Base-by-base conservation (phyloP, 2,113 vertebrate species). In the Athene cunicularia region DNA sequence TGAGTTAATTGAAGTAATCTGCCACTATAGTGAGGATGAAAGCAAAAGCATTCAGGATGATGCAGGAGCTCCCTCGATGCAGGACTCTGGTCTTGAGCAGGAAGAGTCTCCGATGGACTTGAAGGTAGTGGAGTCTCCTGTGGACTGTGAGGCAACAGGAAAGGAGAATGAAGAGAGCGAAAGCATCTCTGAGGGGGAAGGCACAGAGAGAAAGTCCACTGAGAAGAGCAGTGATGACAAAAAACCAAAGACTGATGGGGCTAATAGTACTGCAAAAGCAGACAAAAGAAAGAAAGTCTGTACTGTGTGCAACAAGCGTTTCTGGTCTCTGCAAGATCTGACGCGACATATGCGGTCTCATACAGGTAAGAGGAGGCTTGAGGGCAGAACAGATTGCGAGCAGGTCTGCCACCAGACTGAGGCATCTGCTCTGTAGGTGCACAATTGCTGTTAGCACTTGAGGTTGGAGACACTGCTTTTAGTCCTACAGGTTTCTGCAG, bases 251-350 rank as follows among this genome's bases (percentile, higher is more conserved):
- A 98, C 97, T 33, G 81, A 93, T 45, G 98, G 97, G 86, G 98
- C 98, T 41, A 98, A 97, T 67, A 97, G 98, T 81, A 89, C 94
- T 92, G 97, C 96, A 94, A 99, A 99, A 88, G 98, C 99, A 4
- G 99, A 99, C 98, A 99, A 99, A 98, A 98, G 99, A 97, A 99
- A 99, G 98, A 99, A 99, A 97, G 99, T 99, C 93, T 99, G 99
- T 96, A 99, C 97, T 22, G 99, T 99, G 70, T 99, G 99, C 90
- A 99, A 98, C 80, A 99, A 99, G 95, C 98, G 99, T 50, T 99
- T 99, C 98, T 99, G 99, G 99, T 99, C 99, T 32, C 98, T 99
- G 93, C 99, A 99, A 98, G 99, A 99, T 97, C 98, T 99, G 97
- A 99, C 99, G 5, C 97, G 99, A 84, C 99, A 99, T 97, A 99